phyloP scores from a whole-genome alignment of 1,140 invertebrate species.

The Samia ricini region DNA sequence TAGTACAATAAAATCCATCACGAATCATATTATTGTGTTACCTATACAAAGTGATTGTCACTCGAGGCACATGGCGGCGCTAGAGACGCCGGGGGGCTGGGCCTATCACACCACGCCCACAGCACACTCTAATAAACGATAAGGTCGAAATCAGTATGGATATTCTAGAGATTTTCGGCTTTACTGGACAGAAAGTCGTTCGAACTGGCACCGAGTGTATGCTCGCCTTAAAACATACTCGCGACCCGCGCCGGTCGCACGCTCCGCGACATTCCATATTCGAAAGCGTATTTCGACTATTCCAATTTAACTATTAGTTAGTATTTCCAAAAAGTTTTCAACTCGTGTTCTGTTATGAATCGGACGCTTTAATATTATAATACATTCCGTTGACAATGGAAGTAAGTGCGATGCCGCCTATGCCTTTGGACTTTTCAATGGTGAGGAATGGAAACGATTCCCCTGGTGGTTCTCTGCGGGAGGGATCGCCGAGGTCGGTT shows the following conservation, averaged over 20 bases:
- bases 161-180: conserved; percentile 56
- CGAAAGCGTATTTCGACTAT: conserved; percentile 1
- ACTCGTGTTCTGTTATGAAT: conserved; percentile 20
- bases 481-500: conserved; percentile 62
- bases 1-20: conserved; percentile 75
- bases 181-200: conserved; percentile 47
- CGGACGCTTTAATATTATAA: conserved; percentile 16
- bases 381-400: conserved; percentile 60
- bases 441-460: conserved; percentile 60
- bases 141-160: conserved; percentile 66
- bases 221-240: conserved; percentile 60
- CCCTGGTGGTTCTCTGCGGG: conserved; percentile 42
- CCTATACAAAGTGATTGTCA: conserved; percentile 77
- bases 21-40: conserved; percentile 76
- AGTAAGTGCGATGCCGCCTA: conserved; percentile 76
- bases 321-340: background rate
- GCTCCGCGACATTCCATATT: conserved; percentile 44
- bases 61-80: conserved; percentile 58
- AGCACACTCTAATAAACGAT: conserved; percentile 38
- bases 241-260: conserved; percentile 62
- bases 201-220: conserved; percentile 41
- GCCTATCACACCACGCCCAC: conserved; percentile 56
- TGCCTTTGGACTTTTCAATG: conserved; percentile 77
- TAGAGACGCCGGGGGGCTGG: conserved; percentile 44
- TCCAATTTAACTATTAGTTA: too few species aligned